These are phyloP conservation scores for Busseola fusca DNA, from an alignment of 2,888 invertebrate species.

Conservation along the genomic window DNA sequence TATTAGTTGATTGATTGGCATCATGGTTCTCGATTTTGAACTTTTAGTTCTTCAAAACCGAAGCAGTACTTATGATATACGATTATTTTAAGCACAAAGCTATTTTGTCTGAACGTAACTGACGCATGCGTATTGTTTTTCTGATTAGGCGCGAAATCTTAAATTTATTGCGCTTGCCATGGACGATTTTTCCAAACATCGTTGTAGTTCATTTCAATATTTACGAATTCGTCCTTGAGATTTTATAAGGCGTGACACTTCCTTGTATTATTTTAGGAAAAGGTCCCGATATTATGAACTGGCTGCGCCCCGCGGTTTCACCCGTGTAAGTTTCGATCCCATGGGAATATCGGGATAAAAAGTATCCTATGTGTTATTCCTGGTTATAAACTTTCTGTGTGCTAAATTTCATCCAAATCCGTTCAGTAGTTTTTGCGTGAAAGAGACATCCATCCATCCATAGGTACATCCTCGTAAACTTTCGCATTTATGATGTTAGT, in stretches of 20 bases:
- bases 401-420: too few species aligned
- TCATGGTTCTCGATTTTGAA: not conserved
- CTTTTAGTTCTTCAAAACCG: not conserved
- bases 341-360: too few species aligned
- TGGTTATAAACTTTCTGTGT: too few species aligned
- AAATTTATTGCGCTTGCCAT: not conserved
- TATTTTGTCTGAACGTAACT: not conserved
- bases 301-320: too few species aligned
- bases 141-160: not conserved
- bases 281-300: not conserved
- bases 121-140: constrained; percentile 27
- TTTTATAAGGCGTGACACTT: not conserved
- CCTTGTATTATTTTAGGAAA: not conserved
- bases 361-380: too few species aligned
- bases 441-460: too few species aligned
- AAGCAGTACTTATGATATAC: not conserved
- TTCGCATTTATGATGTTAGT: too few species aligned
- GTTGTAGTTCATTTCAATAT: not conserved
- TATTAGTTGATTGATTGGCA: not conserved
- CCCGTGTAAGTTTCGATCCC: too few species aligned
- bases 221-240: not conserved
- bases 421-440: too few species aligned
- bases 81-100: not conserved
- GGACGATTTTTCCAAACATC: not conserved
- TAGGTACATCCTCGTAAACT: too few species aligned